These are phyloP conservation scores for Salvelinus alpinus DNA, from an alignment of 2,113 vertebrate genomes.

Conservation along the genomic window DNA sequence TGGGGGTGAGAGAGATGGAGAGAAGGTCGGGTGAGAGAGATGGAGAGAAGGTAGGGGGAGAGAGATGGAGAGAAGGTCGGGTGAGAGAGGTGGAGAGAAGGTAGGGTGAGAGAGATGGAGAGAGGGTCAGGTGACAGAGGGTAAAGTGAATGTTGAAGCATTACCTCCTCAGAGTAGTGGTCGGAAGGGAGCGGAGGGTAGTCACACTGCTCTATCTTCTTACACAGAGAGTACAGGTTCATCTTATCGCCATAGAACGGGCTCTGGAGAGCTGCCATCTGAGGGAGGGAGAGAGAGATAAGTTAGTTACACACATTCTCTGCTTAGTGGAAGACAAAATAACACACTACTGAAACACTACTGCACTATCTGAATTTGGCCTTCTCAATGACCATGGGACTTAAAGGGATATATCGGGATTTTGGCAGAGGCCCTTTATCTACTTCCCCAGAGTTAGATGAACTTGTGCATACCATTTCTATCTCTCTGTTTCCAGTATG, in stretches of 20 bases:
- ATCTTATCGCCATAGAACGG: slow-evolving; percentile 99
- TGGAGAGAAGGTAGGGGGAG: too few species aligned
- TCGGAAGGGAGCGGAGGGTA: slow-evolving; percentile 98
- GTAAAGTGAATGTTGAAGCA: neutral
- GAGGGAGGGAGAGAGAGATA: slow-evolving; percentile 39
- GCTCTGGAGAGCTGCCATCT: slow-evolving; percentile 98
- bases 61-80: too few species aligned
- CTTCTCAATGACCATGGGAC: too few species aligned
- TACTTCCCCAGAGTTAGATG: too few species aligned
- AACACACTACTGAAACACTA: neutral
- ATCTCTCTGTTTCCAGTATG: slow-evolving; percentile 12
- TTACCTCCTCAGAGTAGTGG: slow-evolving; percentile 97
- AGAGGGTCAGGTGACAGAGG: neutral
- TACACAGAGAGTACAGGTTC: slow-evolving; percentile 98
- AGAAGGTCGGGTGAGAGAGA: too few species aligned
- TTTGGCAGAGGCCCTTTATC: too few species aligned
- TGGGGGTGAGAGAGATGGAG: neutral
- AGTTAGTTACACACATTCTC: too few species aligned
- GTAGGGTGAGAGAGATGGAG: neutral
- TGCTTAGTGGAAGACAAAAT: too few species aligned
- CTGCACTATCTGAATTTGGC: too few species aligned
- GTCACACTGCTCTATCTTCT: slow-evolving; percentile 99
- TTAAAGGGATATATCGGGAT: too few species aligned
- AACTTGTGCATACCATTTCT: too few species aligned
- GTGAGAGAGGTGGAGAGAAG: too few species aligned